A percentile compares a stretch with the other conserved stretches of the same genome.
These are phyloP conservation scores for Pediacus dermestoides DNA, from an alignment of 2,888 invertebrate species.

Conservation along the genomic window DNA sequence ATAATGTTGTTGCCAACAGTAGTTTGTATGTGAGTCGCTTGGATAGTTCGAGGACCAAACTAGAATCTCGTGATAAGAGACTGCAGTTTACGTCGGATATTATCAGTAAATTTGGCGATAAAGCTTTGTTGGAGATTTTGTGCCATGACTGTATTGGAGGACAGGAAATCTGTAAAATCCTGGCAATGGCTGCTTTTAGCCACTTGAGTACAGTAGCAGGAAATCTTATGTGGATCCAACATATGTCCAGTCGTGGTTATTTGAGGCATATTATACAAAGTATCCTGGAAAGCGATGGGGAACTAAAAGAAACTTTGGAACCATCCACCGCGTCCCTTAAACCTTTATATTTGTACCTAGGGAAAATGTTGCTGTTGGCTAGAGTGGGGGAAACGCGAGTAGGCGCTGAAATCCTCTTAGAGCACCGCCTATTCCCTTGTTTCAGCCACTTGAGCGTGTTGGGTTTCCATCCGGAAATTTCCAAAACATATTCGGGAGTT, in stretches of 20 bases:
- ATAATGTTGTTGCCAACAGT: conserved; percentile 36
- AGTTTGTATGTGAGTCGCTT: conserved; percentile 63
- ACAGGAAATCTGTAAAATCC: conserved; percentile 86
- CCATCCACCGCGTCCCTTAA: conserved; percentile 60
- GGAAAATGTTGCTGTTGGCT: conserved; percentile 76
- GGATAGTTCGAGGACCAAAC: conserved; percentile 54
- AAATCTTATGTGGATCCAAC: conserved; percentile 62
- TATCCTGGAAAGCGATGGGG: conserved; percentile 69
- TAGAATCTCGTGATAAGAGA: conserved; percentile 47
- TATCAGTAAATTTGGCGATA: conserved; percentile 73
- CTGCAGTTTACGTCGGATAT: conserved; percentile 55
- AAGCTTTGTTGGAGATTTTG: conserved; percentile 73
- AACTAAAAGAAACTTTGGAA: conserved; percentile 63
- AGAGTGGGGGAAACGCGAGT: conserved; percentile 64
- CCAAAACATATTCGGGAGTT: conserved; percentile 40
- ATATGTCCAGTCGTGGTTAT: conserved; percentile 65
- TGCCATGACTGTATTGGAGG: conserved; percentile 86
- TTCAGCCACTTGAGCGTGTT: conserved; percentile 68
- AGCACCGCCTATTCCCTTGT: conserved; percentile 58
- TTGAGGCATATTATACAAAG: conserved; percentile 80
- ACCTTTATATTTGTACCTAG: conserved; percentile 80
- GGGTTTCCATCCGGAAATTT: conserved; percentile 68
- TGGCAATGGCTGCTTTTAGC: conserved; percentile 79
- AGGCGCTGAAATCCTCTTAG: conserved; percentile 64
- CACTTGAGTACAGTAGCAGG: conserved; percentile 73